A percentile compares a stretch with the other conserved stretches of the same genome.
Evolutionary conservation across 1,140 invertebrate species (phyloP).

Genomic region (Glossosoma conforme): DNA sequence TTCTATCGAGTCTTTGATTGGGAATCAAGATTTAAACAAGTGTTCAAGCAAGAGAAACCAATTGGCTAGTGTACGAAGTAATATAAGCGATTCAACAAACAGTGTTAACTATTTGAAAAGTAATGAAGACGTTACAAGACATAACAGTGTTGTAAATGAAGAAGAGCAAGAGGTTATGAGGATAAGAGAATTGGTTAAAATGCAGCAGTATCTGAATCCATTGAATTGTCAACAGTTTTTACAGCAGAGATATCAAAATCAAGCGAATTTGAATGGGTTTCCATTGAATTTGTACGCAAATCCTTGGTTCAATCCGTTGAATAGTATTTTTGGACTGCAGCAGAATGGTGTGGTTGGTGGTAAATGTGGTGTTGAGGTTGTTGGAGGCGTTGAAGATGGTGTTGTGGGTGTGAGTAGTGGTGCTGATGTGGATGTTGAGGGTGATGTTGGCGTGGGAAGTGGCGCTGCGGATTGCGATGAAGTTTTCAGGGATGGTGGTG

Average conservation of each 20-base stretch:
- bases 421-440: slow-evolving; percentile 12
- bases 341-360: slow-evolving; percentile 1
- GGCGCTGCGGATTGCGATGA: slow-evolving; percentile 15
- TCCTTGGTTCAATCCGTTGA: slow-evolving; percentile 25
- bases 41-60: slow-evolving; percentile 6
- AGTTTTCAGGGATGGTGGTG: not conserved
- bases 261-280: slow-evolving; percentile 12
- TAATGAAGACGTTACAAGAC: slow-evolving; percentile 5
- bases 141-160: not conserved
- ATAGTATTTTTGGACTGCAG: slow-evolving; percentile 17
- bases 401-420: slow-evolving; percentile 6
- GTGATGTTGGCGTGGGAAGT: not conserved
- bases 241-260: slow-evolving; percentile 15
- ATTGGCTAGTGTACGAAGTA: slow-evolving; percentile 11
- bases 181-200: slow-evolving; percentile 25
- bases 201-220: slow-evolving; percentile 29
- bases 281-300: slow-evolving; percentile 27
- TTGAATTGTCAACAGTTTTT: slow-evolving; percentile 21
- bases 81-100: not conserved
- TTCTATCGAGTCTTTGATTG: slow-evolving; percentile 27
- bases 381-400: slow-evolving; percentile 6
- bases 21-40: slow-evolving; percentile 19
- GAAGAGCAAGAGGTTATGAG: slow-evolving; percentile 20
- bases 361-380: slow-evolving; percentile 1
- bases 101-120: not conserved